phyloP scores from a whole-genome alignment of 1,140 invertebrate species.

The Sycophaga agraensis region DNA sequence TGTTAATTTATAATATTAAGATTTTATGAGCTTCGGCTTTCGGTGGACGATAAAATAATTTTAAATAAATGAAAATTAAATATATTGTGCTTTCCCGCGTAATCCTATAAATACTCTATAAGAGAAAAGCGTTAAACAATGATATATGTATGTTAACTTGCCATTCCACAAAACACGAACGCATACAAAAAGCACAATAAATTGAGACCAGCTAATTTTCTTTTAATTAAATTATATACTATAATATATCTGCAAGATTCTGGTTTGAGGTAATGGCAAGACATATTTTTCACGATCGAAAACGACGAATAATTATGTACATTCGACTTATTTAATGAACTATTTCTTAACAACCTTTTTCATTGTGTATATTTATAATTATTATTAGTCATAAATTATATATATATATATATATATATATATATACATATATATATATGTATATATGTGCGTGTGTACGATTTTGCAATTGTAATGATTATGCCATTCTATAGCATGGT shows the following conservation, averaged over 20 bases:
- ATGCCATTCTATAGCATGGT: constrained; percentile 39
- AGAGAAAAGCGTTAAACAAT: constrained; percentile 18
- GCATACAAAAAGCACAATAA: constrained; percentile 34
- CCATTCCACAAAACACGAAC: constrained; percentile 36
- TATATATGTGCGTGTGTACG: constrained; percentile 39
- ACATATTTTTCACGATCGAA: constrained; percentile 37
- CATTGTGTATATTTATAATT: constrained; percentile 57
- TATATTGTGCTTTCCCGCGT: constrained; percentile 26
- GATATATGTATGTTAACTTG: constrained; percentile 33
- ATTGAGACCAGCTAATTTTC: constrained; percentile 10
- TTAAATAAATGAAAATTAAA: constrained; percentile 30
- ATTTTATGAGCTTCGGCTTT: constrained; percentile 39
- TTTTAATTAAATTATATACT: constrained; percentile 3
- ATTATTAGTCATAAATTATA: constrained; percentile 51
- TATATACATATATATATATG: constrained; percentile 4
- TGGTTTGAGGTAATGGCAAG: constrained; percentile 35
- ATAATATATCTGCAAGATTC: constrained; percentile 25
- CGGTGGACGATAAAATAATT: constrained; percentile 28
- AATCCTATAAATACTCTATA: constrained; percentile 14
- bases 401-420: constrained; percentile 38
- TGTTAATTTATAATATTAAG: constrained; percentile 25
- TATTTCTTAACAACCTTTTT: constrained; percentile 53
- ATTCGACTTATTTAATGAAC: constrained; percentile 53
- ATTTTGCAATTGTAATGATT: constrained; percentile 52
- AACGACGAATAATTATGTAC: constrained; percentile 44